phyloP scores from a whole-genome alignment of 2,113 vertebrate genomes.

The Progne subis region DNA sequence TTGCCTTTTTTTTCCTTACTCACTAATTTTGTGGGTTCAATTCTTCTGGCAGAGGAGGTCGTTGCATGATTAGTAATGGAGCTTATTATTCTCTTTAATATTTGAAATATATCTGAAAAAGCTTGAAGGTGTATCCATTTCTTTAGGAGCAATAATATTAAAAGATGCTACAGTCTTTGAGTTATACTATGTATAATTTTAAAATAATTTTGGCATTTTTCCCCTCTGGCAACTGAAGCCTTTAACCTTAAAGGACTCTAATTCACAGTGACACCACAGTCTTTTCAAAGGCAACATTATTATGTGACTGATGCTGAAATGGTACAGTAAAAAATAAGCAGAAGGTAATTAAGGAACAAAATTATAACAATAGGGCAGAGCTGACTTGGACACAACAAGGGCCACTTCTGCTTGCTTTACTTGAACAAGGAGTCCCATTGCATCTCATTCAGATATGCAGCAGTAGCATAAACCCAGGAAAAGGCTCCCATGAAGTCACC shows the following conservation, averaged over 20 bases:
- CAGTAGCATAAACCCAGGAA: neutral
- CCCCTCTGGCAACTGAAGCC: neutral
- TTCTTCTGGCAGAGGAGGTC: constrained; percentile 2
- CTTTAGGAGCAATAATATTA: constrained; percentile 29
- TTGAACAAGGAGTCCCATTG: neutral
- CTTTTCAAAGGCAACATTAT: constrained; percentile 51
- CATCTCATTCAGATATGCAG: neutral
- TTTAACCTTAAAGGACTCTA: neutral
- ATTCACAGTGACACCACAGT: constrained; percentile 32
- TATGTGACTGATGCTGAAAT: constrained; percentile 15
- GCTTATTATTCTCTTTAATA: constrained; percentile 54
- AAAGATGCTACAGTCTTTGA: constrained; percentile 32
- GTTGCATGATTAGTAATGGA: constrained; percentile 36
- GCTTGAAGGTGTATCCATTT: constrained; percentile 28
- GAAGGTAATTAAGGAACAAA: constrained; percentile 34
- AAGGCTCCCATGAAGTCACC: neutral
- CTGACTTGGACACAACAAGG: neutral
- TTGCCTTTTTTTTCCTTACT: constrained; percentile 15
- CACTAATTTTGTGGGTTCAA: neutral
- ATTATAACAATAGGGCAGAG: neutral
- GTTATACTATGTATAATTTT: constrained; percentile 34
- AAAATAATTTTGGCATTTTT: constrained; percentile 49
- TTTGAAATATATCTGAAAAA: constrained; percentile 51
- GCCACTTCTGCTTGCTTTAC: neutral
- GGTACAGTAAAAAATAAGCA: constrained; percentile 19